Percentiles rank a stretch among this genome's conserved stretches.
Conservation (phyloP, 2,888 invertebrate genomes). For the Polydrusus tereticollis region DNA sequence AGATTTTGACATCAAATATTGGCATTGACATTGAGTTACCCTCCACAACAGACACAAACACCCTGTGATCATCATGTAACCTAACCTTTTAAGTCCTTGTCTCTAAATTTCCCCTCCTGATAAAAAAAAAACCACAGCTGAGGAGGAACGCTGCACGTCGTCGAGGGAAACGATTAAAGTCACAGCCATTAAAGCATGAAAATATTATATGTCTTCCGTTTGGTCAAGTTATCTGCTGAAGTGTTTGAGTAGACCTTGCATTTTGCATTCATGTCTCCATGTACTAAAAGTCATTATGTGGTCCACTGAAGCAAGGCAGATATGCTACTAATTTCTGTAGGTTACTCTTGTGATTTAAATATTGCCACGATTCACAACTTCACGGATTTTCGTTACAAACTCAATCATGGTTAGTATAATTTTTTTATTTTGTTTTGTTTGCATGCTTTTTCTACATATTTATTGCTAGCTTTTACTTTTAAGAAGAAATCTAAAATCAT, state of each 20-base stretch:
- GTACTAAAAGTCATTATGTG: constrained; percentile 48
- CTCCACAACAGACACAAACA: constrained; percentile 11
- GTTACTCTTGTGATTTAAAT: constrained; percentile 53
- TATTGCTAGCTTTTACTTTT: constrained; percentile 13
- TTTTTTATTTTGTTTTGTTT: constrained; percentile 48
- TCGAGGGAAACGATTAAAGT: constrained; percentile 18
- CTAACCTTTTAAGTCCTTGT: not conserved
- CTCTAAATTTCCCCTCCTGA: not conserved
- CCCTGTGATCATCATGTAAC: not conserved
- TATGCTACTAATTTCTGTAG: constrained; percentile 59
- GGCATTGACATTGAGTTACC: constrained; percentile 35
- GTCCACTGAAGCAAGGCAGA: constrained; percentile 64
- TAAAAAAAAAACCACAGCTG: constrained; percentile 10
- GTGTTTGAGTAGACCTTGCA: constrained; percentile 57
- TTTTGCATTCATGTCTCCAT: constrained; percentile 32
- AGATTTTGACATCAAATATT: constrained; percentile 59
- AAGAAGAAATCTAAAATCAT: no score
- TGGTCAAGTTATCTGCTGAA: constrained; percentile 58
- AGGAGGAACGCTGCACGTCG: constrained; percentile 18
- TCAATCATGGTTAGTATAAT: constrained; percentile 61
- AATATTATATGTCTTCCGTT: constrained; percentile 56
- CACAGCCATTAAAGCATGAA: constrained; percentile 12
- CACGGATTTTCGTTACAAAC: constrained; percentile 60
- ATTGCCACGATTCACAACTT: constrained; percentile 57
- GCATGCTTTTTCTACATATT: constrained; percentile 34